Evolutionary conservation across 2,888 invertebrate genomes (phyloP).

Genomic region (Drosophila longiperda): DNA sequence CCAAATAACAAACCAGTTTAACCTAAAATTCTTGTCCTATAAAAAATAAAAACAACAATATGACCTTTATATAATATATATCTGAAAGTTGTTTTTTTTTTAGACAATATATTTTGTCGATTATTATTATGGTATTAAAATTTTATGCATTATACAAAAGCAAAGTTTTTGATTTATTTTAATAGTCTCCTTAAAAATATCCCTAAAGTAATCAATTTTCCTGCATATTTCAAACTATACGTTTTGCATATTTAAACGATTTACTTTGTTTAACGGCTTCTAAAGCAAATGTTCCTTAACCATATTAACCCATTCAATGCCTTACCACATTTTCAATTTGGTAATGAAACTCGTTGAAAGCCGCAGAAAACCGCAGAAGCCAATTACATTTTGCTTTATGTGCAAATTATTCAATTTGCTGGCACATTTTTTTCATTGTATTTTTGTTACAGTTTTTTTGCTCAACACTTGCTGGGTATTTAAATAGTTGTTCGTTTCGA

Average conservation of each 20-base stretch:
- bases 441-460: conserved; percentile 25
- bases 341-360: conserved; percentile 34
- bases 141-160: neutral
- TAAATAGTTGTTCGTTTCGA: conserved; percentile 4
- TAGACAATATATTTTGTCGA: neutral
- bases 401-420: conserved; percentile 59
- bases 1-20: conserved; percentile 15
- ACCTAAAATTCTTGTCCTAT: neutral
- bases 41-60: neutral
- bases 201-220: neutral
- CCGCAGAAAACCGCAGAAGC: conserved; percentile 37
- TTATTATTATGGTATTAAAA: neutral
- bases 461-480: conserved; percentile 2
- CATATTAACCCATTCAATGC: neutral
- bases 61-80: neutral
- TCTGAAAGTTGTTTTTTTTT: neutral
- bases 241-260: neutral
- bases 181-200: neutral
- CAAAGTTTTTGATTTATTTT: neutral
- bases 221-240: neutral
- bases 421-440: neutral
- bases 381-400: conserved; percentile 54
- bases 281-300: neutral
- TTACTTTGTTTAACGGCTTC: no score
- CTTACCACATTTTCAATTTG: conserved; percentile 48